A percentile compares a stretch with the other conserved stretches of the same genome.
Evolutionary conservation across 2,888 invertebrate species (phyloP).

Genomic region (Zhuqinia jingwanae): DNA sequence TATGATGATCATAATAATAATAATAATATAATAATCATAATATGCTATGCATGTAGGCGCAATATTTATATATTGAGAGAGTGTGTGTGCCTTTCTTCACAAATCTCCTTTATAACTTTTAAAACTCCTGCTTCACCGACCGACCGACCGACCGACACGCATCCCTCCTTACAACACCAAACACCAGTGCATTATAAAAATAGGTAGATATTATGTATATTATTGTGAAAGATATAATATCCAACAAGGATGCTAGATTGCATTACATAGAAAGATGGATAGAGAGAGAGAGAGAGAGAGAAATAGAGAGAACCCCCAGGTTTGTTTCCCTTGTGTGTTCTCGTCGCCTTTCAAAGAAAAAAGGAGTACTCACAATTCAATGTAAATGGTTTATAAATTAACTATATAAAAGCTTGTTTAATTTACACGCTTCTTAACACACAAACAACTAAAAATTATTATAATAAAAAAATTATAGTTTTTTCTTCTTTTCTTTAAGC

Average conservation of each 20-base stretch:
- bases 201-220: background rate
- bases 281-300: constrained; percentile 25
- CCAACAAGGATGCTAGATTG: constrained; percentile 64
- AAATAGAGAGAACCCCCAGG: constrained; percentile 62
- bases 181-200: background rate
- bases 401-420: constrained; percentile 71
- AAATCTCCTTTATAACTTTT: constrained; percentile 66
- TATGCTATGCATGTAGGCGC: constrained; percentile 13
- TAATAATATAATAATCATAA: background rate
- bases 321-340: constrained; percentile 72
- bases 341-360: constrained; percentile 64
- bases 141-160: constrained; percentile 53
- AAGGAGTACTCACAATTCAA: constrained; percentile 69
- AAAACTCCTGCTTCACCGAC: constrained; percentile 41
- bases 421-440: constrained; percentile 65
- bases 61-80: background rate
- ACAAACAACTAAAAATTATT: background rate
- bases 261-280: constrained; percentile 58
- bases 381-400: constrained; percentile 74
- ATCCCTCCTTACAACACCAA: constrained; percentile 42
- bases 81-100: constrained; percentile 49
- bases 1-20: background rate
- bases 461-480: background rate
- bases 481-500: constrained; percentile 26
- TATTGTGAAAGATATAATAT: too few species aligned